These are phyloP conservation scores for Ochropleura plecta DNA, from an alignment of 2,888 invertebrate species.

Conservation along the genomic window DNA sequence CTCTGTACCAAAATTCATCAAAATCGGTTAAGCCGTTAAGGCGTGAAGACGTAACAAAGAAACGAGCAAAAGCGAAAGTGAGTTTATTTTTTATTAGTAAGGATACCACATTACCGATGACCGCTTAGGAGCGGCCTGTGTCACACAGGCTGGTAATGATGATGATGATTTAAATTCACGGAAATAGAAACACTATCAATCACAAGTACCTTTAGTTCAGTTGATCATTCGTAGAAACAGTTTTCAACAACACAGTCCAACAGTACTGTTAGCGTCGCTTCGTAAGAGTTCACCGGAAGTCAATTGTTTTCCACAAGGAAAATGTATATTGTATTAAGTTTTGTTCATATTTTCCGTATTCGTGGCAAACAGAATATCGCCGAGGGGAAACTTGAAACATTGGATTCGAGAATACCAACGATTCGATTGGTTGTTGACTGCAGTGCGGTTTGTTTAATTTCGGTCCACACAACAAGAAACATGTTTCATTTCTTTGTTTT, in stretches of 20 bases:
- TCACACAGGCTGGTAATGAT: no score
- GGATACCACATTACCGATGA: no score
- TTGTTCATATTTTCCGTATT: constrained; percentile 52
- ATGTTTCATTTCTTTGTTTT: constrained; percentile 17
- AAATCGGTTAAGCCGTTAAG: no score
- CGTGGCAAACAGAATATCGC: constrained; percentile 44
- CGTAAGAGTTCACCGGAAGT: constrained; percentile 1
- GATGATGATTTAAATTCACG: neutral
- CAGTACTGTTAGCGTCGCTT: neutral
- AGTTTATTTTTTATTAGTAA: no score
- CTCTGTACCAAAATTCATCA: no score
- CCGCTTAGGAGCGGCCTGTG: no score
- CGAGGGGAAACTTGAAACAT: constrained; percentile 38
- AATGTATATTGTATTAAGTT: constrained; percentile 52
- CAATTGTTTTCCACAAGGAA: constrained; percentile 48
- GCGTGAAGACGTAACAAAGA: no score
- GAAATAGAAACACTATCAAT: neutral
- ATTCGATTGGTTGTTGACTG: constrained; percentile 37
- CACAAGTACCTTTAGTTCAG: neutral
- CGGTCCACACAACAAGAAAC: constrained; percentile 8
- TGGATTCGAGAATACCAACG: constrained; percentile 45
- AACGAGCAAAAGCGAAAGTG: no score
- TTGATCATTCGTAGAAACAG: neutral
- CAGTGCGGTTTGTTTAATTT: constrained; percentile 39
- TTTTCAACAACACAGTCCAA: neutral